These are phyloP conservation scores for Salvelinus namaycush DNA, from an alignment of 2,113 vertebrate genomes.

Conservation along the genomic window DNA sequence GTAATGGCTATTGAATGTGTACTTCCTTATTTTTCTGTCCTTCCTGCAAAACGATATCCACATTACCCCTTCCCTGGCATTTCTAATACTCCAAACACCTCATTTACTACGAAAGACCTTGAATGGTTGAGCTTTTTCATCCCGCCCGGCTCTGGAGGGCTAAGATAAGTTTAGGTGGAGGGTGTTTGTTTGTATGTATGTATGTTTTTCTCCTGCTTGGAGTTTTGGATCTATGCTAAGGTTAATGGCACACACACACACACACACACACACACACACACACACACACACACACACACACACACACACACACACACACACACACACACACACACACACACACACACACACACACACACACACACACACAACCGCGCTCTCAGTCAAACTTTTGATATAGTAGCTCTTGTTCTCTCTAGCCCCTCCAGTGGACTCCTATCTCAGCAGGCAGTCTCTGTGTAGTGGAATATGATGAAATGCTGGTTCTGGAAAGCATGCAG, in stretches of 20 bases:
- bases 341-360: conserved; percentile 2
- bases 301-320: conserved; percentile 20
- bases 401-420: conserved; percentile 40
- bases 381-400: conserved; percentile 41
- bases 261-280: conserved; percentile 30
- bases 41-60: conserved; percentile 60
- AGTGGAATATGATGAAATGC: conserved; percentile 9
- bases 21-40: conserved; percentile 9
- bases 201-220: conserved; percentile 52
- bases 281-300: conserved; percentile 9
- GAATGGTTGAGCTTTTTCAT: conserved; percentile 69
- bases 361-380: background rate
- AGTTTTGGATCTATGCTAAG: conserved; percentile 36
- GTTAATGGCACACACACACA: conserved; percentile 40
- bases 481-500: background rate
- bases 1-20: background rate
- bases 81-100: conserved; percentile 69
- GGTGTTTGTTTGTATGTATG: conserved; percentile 62
- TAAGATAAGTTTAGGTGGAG: conserved; percentile 69
- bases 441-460: conserved; percentile 23
- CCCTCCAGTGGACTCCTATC: conserved; percentile 25
- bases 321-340: conserved; percentile 6
- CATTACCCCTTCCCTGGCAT: conserved; percentile 61
- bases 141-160: conserved; percentile 63
- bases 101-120: conserved; percentile 72